Evolutionary conservation across 1,140 invertebrate species (phyloP).

Genomic region (Brachionus angularis): DNA sequence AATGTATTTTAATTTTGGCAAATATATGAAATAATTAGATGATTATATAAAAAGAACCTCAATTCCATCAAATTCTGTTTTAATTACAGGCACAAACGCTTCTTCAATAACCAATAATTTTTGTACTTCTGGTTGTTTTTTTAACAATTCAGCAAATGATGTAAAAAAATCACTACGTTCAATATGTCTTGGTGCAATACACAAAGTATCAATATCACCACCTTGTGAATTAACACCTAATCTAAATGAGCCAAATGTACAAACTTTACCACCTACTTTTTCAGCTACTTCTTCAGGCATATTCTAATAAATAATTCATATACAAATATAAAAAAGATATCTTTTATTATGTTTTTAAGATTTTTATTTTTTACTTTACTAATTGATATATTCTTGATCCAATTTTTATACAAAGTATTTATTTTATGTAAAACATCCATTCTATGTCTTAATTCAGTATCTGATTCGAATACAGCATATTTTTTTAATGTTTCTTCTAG

Average conservation of each 20-base stretch:
- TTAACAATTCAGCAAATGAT: conserved; percentile 85
- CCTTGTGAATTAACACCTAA: conserved; percentile 84
- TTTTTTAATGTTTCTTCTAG: conserved; percentile 74
- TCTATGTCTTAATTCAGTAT: conserved; percentile 81
- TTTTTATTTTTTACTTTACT: background rate
- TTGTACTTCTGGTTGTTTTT: conserved; percentile 77
- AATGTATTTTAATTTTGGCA: too few relatives aligned
- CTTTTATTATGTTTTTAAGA: background rate
- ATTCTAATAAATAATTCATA: conserved; percentile 47
- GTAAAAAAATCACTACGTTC: conserved; percentile 87
- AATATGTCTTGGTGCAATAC: conserved; percentile 92
- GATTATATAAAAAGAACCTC: too few relatives aligned
- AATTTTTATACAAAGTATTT: conserved; percentile 80
- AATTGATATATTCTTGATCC: conserved; percentile 73
- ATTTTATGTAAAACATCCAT: conserved; percentile 69
- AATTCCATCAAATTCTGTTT: conserved; percentile 97
- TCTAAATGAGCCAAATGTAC: conserved; percentile 93
- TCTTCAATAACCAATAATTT: conserved; percentile 82
- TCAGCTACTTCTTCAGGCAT: conserved; percentile 56
- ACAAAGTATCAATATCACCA: conserved; percentile 97
- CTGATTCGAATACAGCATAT: conserved; percentile 85
- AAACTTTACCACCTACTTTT: conserved; percentile 87
- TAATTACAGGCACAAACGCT: conserved; percentile 97
- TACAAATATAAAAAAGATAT: conserved; percentile 21
- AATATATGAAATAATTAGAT: too few relatives aligned